These are phyloP conservation scores for Sclerurus mexicanus DNA, from an alignment of 2,113 vertebrate genomes.

Conservation along the genomic window DNA sequence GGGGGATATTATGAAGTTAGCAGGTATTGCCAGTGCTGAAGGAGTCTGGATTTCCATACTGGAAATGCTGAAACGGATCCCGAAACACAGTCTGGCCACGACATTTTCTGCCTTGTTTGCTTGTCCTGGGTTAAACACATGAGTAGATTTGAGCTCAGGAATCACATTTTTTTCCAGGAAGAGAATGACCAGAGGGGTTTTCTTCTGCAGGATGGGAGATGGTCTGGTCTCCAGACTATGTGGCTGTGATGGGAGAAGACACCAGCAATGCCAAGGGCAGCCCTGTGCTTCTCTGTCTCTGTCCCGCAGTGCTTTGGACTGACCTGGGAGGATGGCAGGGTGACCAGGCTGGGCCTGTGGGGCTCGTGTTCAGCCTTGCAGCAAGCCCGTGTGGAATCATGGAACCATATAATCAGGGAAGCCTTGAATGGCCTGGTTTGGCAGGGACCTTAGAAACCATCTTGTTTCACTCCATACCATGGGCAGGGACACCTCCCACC, in stretches of 20 bases:
- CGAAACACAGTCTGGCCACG: neutral
- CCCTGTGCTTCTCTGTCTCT: neutral
- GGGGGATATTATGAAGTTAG: neutral
- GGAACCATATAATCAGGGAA: neutral
- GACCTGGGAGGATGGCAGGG: neutral
- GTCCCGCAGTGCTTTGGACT: neutral
- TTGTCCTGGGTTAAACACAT: neutral
- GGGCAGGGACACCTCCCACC: neutral
- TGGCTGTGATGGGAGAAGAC: neutral
- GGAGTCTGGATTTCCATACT: neutral
- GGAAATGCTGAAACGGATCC: neutral
- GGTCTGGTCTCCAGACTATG: neutral
- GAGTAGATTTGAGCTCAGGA: neutral
- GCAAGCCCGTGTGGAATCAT: neutral
- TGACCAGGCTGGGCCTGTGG: fast-evolving
- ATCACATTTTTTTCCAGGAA: neutral
- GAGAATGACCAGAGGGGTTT: neutral
- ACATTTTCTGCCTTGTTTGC: fast-evolving
- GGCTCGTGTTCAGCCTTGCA: neutral
- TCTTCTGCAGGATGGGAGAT: neutral
- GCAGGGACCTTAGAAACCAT: fast-evolving
- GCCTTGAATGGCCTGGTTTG: neutral
- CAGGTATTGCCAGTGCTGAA: neutral
- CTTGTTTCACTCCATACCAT: fast-evolving
- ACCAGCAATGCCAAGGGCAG: neutral